phyloP scores from a whole-genome alignment of 2,797 vertebrate species.

The Chelidonichthys spinosus region DNA sequence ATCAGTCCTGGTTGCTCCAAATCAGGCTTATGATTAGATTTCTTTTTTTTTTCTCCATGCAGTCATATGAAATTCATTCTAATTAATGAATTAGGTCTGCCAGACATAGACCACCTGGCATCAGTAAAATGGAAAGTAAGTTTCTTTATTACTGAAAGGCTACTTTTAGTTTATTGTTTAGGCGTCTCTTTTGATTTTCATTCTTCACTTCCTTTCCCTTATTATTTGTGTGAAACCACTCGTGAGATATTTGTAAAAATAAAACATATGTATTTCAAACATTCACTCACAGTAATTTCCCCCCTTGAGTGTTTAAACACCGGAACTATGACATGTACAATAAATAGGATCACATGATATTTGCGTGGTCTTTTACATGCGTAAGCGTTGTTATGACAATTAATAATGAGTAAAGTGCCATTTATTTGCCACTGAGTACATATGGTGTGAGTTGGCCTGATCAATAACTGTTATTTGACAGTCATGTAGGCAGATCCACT shows the following conservation, averaged over 20 bases:
- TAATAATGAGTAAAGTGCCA: neutral
- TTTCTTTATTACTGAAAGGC: neutral
- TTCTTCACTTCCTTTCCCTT: neutral
- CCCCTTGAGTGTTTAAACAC: neutral
- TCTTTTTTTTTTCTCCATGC: neutral
- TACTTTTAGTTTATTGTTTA: neutral
- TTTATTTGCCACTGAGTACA: neutral
- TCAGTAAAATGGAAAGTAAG: conserved; percentile 3
- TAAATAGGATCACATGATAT: neutral
- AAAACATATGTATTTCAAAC: neutral
- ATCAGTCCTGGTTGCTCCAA: neutral
- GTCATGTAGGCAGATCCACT: neutral
- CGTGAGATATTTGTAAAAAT: too few relatives aligned
- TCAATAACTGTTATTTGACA: neutral
- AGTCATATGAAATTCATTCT: conserved; percentile 26
- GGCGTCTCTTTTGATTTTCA: too few relatives aligned
- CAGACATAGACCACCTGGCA: neutral
- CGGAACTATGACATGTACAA: neutral
- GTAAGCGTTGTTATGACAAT: neutral
- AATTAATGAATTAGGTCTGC: neutral
- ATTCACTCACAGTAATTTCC: neutral
- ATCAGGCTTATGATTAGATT: neutral
- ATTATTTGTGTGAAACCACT: neutral
- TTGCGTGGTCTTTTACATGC: neutral
- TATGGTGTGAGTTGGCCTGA: conserved; percentile 1